Evolutionary conservation across 2,797 vertebrate genomes (phyloP), one percentile per base, ranked within the genome.

Genomic region (Microctenopoma steveboyesi): DNA sequence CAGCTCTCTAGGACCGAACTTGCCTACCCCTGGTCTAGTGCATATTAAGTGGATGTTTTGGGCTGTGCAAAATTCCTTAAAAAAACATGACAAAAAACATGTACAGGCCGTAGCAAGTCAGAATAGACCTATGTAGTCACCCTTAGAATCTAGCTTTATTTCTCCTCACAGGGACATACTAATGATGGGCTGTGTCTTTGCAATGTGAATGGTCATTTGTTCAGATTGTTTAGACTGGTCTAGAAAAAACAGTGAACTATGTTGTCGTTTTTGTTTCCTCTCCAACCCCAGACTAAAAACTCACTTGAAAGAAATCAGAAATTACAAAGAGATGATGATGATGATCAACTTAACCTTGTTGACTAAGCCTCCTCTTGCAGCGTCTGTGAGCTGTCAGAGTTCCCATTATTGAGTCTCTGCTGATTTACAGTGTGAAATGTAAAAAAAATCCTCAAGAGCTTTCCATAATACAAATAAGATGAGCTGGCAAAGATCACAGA

Each of bases 401-500:
- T 73, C 73, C 59, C 60, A 60, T 73, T 59, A 69, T 64, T 3
- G 47, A 74, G 55, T 74, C 50, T 66, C 10, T 27, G 47, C 52
- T 85, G 74, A 85, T 87, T 91, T 77, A 88, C 74, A 71, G 58
- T 75, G 72, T 80, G 69, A 79, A 86, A 82, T 78, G 53, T 46
- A 15, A 7, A 56, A 35, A 78, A 65, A 66, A 43, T 70, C 69
- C 58, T 76, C 59, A 39, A 76, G 45, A 78, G 61, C 47, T 80
- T 84, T 76, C 72, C 69, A 27, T 72, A 82, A 79, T 67, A 67
- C 58, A 81, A 74, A 87, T 72, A 77, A 83, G 74, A 88, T 73
- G 69, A 86, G 78, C 79, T 71, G 80, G 80, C 81, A 75, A 81
- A 81, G 80, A 88, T 79, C 75, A 81, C 62, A 86, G 83, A 86